A percentile compares a stretch with the other conserved stretches of the same genome.
Conservation (phyloP, 2,113 vertebrate species). For the Sprattus sprattus region DNA sequence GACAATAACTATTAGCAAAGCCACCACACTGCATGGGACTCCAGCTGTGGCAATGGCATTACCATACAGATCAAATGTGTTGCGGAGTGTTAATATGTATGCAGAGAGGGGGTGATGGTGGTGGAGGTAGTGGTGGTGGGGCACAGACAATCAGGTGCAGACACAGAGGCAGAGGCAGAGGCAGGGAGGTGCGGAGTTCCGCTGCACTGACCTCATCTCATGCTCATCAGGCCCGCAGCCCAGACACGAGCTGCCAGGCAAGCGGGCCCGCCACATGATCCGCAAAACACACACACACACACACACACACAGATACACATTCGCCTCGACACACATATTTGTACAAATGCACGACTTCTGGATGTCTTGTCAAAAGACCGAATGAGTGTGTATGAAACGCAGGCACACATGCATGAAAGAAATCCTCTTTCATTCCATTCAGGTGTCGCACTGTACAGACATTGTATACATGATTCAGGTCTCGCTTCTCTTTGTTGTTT, state of each 20-base stretch:
- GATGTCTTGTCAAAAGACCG: no score
- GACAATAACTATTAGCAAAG: slow-evolving; percentile 89
- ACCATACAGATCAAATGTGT: slow-evolving; percentile 98
- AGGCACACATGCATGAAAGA: neutral
- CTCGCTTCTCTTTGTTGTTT: neutral
- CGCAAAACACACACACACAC: slow-evolving; percentile 20
- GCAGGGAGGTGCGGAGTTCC: slow-evolving; percentile 7
- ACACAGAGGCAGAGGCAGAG: slow-evolving; percentile 33
- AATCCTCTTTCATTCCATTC: neutral
- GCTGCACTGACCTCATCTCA: slow-evolving; percentile 80
- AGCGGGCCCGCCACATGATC: neutral
- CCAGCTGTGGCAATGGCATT: slow-evolving; percentile 82
- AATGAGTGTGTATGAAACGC: neutral
- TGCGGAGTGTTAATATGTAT: slow-evolving; percentile 95
- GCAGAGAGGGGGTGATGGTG: slow-evolving; percentile 64
- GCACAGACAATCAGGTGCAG: slow-evolving; percentile 85
- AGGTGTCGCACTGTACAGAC: neutral
- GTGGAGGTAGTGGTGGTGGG: slow-evolving; percentile 48
- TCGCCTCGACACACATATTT: neutral
- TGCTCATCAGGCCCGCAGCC: slow-evolving; percentile 48
- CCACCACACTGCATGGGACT: slow-evolving; percentile 75
- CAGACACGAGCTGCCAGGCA: slow-evolving; percentile 29
- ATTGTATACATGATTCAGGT: neutral
- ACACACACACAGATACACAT: neutral
- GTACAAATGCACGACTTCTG: neutral